Percentiles rank a stretch among this genome's conserved stretches.
phyloP scores from a whole-genome alignment of 2,797 vertebrate species.

The Pterois miles region DNA sequence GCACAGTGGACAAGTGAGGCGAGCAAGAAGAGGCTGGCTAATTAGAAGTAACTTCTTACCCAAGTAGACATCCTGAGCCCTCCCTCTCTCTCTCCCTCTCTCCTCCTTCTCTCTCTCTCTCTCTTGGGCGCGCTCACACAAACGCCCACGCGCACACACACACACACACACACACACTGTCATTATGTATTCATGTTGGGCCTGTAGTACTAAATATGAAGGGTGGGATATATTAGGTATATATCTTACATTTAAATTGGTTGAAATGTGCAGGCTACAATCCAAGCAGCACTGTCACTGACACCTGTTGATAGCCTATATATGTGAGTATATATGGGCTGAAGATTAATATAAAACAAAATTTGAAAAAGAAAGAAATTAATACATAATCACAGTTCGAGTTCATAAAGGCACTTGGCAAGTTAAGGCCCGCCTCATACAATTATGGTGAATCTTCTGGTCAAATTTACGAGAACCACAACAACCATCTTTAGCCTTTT shows the following conservation, averaged over 20 bases:
- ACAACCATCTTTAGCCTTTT: neutral
- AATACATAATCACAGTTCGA: neutral
- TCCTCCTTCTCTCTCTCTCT: slow-evolving; percentile 7
- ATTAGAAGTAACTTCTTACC: slow-evolving; percentile 84
- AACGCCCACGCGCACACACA: neutral
- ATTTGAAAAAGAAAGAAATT: neutral
- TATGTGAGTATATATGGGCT: neutral
- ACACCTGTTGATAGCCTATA: slow-evolving; percentile 3
- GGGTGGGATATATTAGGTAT: neutral
- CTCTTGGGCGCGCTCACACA: neutral
- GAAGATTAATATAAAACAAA: neutral
- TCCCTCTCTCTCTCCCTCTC: slow-evolving; percentile 49
- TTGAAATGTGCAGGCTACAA: neutral
- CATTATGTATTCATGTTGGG: neutral
- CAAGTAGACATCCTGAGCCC: slow-evolving; percentile 76
- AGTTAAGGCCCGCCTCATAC: neutral
- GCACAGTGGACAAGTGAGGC: slow-evolving; percentile 77
- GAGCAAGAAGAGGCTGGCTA: slow-evolving; percentile 80
- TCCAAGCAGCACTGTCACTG: neutral
- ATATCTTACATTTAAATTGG: neutral
- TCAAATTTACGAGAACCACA: neutral
- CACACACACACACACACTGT: neutral
- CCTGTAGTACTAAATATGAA: neutral
- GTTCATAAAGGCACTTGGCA: neutral
- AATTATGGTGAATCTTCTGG: neutral